phyloP scores from a whole-genome alignment of 1,140 invertebrate genomes.

The Chionoecetes opilio region DNA sequence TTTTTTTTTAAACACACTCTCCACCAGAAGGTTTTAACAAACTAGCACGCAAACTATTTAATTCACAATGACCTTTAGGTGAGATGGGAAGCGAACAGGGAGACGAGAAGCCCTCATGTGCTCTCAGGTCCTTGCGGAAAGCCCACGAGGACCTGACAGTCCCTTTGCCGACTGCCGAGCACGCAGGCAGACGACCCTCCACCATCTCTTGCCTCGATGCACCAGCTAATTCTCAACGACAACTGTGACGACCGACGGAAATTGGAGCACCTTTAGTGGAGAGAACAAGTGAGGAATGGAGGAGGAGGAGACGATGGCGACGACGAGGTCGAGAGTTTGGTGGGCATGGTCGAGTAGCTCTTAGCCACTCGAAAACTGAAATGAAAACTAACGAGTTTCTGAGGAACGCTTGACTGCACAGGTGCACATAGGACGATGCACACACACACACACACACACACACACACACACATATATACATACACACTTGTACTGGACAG shows the following conservation, averaged over 20 bases:
- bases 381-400: not conserved
- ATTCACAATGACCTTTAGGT: not conserved
- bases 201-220: slow-evolving; percentile 6
- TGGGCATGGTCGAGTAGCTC: not conserved
- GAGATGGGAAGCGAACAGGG: not conserved
- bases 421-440: not conserved
- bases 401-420: not conserved
- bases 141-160: not conserved
- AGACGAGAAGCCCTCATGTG: not conserved
- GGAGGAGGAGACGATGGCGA: not conserved
- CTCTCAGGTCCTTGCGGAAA: not conserved
- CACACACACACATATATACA: not conserved
- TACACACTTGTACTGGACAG: too few species aligned
- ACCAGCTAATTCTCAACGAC: not conserved
- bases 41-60: not conserved
- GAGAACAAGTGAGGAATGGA: not conserved
- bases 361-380: not conserved
- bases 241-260: slow-evolving; percentile 13
- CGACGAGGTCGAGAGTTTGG: not conserved
- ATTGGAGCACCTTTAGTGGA: not conserved
- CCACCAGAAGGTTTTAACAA: not conserved
- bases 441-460: slow-evolving; percentile 27
- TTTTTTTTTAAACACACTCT: not conserved
- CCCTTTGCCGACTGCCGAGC: not conserved
- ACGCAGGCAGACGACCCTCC: not conserved